phyloP scores from a whole-genome alignment of 2,888 invertebrate species.

The Xestia xanthographa region DNA sequence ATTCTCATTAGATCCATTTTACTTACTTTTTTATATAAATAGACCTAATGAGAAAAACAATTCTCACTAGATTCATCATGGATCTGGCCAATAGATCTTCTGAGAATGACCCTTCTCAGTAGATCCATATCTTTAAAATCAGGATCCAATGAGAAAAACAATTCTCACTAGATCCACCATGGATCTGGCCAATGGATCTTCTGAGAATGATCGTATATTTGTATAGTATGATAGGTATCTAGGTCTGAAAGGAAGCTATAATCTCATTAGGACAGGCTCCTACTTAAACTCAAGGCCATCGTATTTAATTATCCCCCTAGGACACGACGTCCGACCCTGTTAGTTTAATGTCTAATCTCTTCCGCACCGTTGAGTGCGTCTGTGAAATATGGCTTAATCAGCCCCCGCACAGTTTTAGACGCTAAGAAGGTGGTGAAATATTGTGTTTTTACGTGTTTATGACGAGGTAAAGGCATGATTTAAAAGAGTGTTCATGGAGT shows the following conservation, averaged over 20 bases:
- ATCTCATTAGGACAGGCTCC: conserved; percentile 14
- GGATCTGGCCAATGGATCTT: too few relatives aligned
- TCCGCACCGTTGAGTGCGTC: conserved; percentile 55
- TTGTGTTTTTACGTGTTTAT: conserved; percentile 29
- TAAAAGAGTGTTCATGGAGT: too few relatives aligned
- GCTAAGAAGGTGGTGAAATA: conserved; percentile 9
- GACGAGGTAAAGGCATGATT: background rate
- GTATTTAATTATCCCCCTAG: conserved; percentile 34
- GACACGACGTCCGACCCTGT: conserved; percentile 42
- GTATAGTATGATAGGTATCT: background rate
- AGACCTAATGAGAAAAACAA: too few relatives aligned
- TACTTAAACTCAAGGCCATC: conserved; percentile 25
- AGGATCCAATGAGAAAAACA: too few relatives aligned
- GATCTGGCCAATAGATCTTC: too few relatives aligned
- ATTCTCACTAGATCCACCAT: too few relatives aligned
- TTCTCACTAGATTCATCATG: too few relatives aligned
- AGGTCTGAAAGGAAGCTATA: conserved; percentile 3
- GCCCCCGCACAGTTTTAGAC: conserved; percentile 24
- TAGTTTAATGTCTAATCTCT: conserved; percentile 59
- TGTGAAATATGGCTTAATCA: conserved; percentile 59
- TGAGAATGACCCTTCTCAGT: too few relatives aligned
- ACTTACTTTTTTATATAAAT: too few relatives aligned
- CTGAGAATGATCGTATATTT: too few relatives aligned
- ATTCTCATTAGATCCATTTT: too few relatives aligned
- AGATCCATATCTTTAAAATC: too few relatives aligned